phyloP scores from a whole-genome alignment of 2,888 invertebrate species.

The Sarcophaga variegata region DNA sequence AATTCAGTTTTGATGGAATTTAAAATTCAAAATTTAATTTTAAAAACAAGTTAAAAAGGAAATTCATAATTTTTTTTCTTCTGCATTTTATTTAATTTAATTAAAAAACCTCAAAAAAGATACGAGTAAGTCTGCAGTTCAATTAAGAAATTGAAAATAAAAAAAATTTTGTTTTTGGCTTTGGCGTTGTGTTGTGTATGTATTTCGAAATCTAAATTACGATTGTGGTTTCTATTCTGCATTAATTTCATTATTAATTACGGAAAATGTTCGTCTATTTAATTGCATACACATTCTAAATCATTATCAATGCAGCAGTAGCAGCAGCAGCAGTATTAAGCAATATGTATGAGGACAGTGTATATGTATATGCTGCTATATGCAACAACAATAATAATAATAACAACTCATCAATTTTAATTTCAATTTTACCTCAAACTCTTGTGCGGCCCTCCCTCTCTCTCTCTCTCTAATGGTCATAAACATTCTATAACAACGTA shows the following conservation, averaged over 20 bases:
- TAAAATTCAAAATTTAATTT: neutral
- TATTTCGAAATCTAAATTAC: conserved; percentile 31
- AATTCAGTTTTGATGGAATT: too few relatives aligned
- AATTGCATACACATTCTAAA: conserved; percentile 43
- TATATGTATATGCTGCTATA: neutral
- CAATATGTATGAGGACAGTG: too few relatives aligned
- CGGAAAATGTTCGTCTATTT: conserved; percentile 26
- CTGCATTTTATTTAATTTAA: conserved; percentile 4
- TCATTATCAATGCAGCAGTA: conserved; percentile 21
- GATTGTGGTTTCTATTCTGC: conserved; percentile 36
- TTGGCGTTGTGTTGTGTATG: neutral
- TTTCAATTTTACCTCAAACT: conserved; percentile 19
- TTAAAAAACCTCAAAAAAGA: conserved; percentile 8
- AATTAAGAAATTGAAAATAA: conserved; percentile 14
- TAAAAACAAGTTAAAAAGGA: neutral
- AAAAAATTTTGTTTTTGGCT: neutral
- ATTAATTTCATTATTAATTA: conserved; percentile 61
- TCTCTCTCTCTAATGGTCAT: too few relatives aligned
- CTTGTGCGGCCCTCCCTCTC: neutral
- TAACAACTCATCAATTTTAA: conserved; percentile 53
- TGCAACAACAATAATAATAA: neutral
- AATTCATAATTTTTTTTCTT: neutral
- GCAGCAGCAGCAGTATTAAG: neutral
- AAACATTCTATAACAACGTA: too few relatives aligned
- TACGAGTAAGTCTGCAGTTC: conserved; percentile 17